Conservation (phyloP, 1,140 invertebrate genomes). For the Condylostylus longicornis region DNA sequence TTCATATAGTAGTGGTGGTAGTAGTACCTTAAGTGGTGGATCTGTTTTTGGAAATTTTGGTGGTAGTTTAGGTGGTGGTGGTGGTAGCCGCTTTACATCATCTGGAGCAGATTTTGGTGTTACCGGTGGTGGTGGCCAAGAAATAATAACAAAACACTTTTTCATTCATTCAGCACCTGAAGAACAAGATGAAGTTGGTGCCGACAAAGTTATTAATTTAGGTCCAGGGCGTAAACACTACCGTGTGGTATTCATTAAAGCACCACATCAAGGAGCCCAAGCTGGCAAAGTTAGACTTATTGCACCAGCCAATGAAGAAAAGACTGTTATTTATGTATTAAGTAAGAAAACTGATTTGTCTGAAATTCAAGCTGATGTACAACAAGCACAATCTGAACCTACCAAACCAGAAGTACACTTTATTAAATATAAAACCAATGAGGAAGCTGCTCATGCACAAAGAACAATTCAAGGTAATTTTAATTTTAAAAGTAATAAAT, state of each 20-base stretch:
- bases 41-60: no score
- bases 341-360: slow-evolving; percentile 41
- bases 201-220: slow-evolving; percentile 9
- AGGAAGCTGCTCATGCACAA: slow-evolving; percentile 19
- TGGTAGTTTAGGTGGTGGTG: no score
- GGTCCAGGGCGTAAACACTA: slow-evolving; percentile 54
- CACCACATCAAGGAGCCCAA: slow-evolving; percentile 45
- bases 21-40: no score
- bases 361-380: slow-evolving; percentile 9
- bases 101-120: no score
- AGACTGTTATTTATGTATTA: slow-evolving; percentile 65
- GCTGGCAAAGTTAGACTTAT: slow-evolving; percentile 44
- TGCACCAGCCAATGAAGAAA: slow-evolving; percentile 52
- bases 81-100: no score
- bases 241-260: slow-evolving; percentile 72
- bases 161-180: slow-evolving; percentile 11
- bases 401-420: slow-evolving; percentile 55
- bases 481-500: background rate
- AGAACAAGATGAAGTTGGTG: slow-evolving; percentile 8
- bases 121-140: no score
- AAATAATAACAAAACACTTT: no score
- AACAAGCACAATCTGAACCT: slow-evolving; percentile 37
- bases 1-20: no score
- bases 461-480: slow-evolving; percentile 13
- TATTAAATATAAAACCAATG: slow-evolving; percentile 51